phyloP scores from a whole-genome alignment of 2,888 invertebrate genomes.

The Thymelicus sylvestris region DNA sequence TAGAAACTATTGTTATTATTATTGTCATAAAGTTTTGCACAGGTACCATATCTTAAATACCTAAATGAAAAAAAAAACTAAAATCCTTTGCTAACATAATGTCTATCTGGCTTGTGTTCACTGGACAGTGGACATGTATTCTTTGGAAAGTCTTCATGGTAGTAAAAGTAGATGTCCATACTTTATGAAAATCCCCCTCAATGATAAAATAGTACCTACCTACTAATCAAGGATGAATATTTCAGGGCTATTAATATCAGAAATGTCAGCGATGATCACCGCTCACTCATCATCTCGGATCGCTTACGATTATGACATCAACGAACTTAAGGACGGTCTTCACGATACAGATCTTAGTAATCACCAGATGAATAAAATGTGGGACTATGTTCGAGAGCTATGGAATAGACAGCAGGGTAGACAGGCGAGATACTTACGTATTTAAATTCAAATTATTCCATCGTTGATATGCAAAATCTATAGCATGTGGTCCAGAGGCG shows the following conservation, averaged over 20 bases:
- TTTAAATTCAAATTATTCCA: too few species aligned
- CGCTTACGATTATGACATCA: conserved; percentile 79
- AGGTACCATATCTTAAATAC: conserved; percentile 53
- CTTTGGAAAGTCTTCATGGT: too few species aligned
- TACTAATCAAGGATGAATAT: conserved; percentile 12
- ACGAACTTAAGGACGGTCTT: conserved; percentile 78
- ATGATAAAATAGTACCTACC: too few species aligned
- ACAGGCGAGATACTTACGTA: conserved; percentile 59
- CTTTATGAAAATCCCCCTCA: too few species aligned
- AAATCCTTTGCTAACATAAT: too few species aligned
- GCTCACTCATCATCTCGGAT: conserved; percentile 79
- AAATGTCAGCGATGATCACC: conserved; percentile 81
- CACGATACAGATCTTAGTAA: conserved; percentile 76
- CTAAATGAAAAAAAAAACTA: too few species aligned
- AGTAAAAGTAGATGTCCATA: too few species aligned
- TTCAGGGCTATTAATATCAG: conserved; percentile 79
- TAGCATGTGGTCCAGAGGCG: too few species aligned
- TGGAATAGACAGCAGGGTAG: conserved; percentile 81
- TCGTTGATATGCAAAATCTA: too few species aligned
- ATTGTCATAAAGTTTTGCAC: conserved; percentile 80
- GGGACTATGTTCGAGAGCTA: conserved; percentile 79
- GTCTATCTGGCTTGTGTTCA: too few species aligned
- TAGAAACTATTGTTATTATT: conserved; percentile 75
- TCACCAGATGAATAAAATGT: conserved; percentile 82
- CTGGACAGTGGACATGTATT: too few species aligned